Base-by-base conservation (phyloP, 2,888 invertebrate species). In the Lycocerus yunnanus region DNA sequence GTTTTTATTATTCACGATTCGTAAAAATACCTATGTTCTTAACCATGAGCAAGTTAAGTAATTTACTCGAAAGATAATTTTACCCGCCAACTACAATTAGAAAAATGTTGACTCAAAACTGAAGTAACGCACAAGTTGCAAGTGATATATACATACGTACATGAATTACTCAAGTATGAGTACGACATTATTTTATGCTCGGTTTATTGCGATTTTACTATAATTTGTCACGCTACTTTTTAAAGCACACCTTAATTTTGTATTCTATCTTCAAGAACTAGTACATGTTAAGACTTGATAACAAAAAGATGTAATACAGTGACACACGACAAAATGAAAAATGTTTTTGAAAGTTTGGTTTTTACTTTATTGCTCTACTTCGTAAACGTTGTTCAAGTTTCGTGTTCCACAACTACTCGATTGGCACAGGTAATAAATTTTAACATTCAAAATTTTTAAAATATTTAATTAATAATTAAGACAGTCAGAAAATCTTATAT, bases 211-310 rank as follows among this genome's bases (percentile, higher is more conserved):
- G 83, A 84, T 83, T 83, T 83, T 81, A 83, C 82, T 83, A 84
- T 84, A 84, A 85, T 86, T 86, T 86, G 86, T 86, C 85, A 85
- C 86, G 86, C 85, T 81, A 85, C 80, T 84, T 78, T 82, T 82
- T 81, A 81, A 82, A 83, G 81, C 84, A 83, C 84, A 80, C 85
- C 84, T 84, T 81, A 81, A 83, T 81, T 43, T 73, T 75, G 13
- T 18, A 67, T 81, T 80, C 78, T 76, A 79, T 77, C 78, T 79
- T 80, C 78, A 78, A 78, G 71, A 71, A 16, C 20, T 76, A 81
- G 80, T 81, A 76, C 74, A 75, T 78, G 78, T 78, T 76, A 71
- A 75, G 78, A 71, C 63, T 21, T 73, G 66, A 75, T 59, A 63
- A 58, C 60, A 69, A 73, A 76, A 80, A 78, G 76, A 76, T 69